Percentiles rank a stretch among this genome's conserved stretches.
phyloP scores from a whole-genome alignment of 2,888 invertebrate species.

The Helobdella robusta region DNA sequence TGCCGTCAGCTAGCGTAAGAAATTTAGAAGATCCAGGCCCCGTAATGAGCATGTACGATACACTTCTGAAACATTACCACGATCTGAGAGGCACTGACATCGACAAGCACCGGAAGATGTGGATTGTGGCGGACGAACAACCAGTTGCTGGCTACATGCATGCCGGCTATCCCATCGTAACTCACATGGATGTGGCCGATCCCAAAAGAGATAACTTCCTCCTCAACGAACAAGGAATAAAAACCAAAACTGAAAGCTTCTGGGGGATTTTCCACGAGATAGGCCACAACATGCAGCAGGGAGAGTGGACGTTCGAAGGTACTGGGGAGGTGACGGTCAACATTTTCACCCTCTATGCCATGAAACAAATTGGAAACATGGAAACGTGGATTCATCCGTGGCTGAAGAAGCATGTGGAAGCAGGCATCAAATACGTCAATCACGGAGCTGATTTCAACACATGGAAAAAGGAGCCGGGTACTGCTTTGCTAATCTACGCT shows the following conservation, averaged over 20 bases:
- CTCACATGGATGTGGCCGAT: conserved; percentile 33
- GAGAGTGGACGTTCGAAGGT: conserved; percentile 37
- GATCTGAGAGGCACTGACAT: conserved; percentile 32
- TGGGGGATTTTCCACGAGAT: conserved; percentile 39
- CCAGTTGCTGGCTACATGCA: conserved; percentile 36
- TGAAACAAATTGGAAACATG: conserved; percentile 30
- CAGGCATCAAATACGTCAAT: conserved; percentile 31
- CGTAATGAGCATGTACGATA: conserved; percentile 34
- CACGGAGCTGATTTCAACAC: conserved; percentile 29
- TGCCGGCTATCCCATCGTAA: conserved; percentile 37
- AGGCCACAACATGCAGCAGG: conserved; percentile 38
- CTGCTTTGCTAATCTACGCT: conserved; percentile 35
- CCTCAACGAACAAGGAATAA: conserved; percentile 25
- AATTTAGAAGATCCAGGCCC: conserved; percentile 29
- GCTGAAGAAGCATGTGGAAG: conserved; percentile 27
- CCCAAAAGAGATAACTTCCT: conserved; percentile 29
- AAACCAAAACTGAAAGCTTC: conserved; percentile 27
- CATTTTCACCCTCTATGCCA: conserved; percentile 37
- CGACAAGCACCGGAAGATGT: conserved; percentile 20
- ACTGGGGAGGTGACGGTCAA: conserved; percentile 36
- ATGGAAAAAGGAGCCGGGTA: conserved; percentile 33
- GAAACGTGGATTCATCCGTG: conserved; percentile 33
- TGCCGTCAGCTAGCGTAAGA: conserved; percentile 33
- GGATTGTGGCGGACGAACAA: conserved; percentile 35
- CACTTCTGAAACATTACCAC: conserved; percentile 31